These are phyloP conservation scores for Aegotheles bennettii DNA, from an alignment of 2,113 vertebrate species.

Conservation along the genomic window DNA sequence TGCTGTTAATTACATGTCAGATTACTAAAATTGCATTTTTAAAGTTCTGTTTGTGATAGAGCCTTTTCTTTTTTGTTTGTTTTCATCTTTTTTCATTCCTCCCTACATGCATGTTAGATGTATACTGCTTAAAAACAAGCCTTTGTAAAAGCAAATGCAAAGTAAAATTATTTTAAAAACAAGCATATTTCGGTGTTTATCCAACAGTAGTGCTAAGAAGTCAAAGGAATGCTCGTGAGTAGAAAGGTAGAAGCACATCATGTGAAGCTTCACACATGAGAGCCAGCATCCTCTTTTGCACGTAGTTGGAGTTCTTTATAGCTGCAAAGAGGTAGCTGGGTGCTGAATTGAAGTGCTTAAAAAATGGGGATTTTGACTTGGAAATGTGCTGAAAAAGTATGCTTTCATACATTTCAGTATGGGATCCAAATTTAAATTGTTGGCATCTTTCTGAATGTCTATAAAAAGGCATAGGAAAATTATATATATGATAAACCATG, in stretches of 20 bases:
- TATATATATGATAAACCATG: not conserved
- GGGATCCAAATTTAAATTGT: not conserved
- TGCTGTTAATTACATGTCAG: not conserved
- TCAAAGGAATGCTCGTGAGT: not conserved
- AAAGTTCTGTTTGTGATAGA: not conserved
- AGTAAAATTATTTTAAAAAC: not conserved
- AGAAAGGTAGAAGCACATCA: not conserved
- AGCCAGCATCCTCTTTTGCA: not conserved
- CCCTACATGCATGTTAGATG: not conserved
- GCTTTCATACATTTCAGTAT: not conserved
- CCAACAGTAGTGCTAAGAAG: not conserved
- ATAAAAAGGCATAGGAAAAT: not conserved
- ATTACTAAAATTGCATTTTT: not conserved
- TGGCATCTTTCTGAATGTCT: not conserved
- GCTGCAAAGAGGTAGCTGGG: not conserved
- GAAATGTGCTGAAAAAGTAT: not conserved
- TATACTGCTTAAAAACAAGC: not conserved
- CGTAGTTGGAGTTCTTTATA: not conserved
- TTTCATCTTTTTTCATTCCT: not conserved
- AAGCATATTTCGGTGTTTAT: not conserved
- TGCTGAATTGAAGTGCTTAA: not conserved
- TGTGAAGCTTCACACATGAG: not conserved
- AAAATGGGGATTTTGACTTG: not conserved
- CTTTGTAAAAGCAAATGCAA: not conserved
- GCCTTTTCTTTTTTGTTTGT: not conserved